Evolutionary conservation across 2,888 invertebrate species (phyloP).

Genomic region (Synanthedon vespiformis): DNA sequence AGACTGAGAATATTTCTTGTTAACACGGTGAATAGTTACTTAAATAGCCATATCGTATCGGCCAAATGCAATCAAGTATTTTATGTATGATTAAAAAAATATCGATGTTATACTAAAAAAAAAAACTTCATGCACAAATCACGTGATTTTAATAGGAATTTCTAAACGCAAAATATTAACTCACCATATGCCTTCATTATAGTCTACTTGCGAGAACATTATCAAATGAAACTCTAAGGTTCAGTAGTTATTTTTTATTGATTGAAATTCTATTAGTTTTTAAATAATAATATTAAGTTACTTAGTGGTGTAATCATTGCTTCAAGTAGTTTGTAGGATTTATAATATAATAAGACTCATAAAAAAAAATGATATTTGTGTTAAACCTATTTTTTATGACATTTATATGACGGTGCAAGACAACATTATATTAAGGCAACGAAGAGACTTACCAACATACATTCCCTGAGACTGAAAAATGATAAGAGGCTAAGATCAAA

Average conservation of each 20-base stretch:
- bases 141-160: slow-evolving; percentile 3
- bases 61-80: not conserved
- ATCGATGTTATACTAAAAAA: not conserved
- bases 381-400: slow-evolving; percentile 60
- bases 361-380: slow-evolving; percentile 37
- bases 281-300: too few relatives aligned
- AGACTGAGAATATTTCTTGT: not conserved
- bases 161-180: not conserved
- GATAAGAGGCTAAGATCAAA: slow-evolving; percentile 54
- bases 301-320: slow-evolving; percentile 26
- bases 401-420: slow-evolving; percentile 40
- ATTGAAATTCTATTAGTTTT: too few relatives aligned
- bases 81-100: not conserved
- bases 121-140: slow-evolving; percentile 3
- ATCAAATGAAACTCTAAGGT: not conserved
- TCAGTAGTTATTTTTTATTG: too few relatives aligned
- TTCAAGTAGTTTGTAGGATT: slow-evolving; percentile 40
- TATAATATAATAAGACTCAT: not conserved
- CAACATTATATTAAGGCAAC: slow-evolving; percentile 61
- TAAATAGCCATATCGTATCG: not conserved
- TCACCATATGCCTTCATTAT: not conserved
- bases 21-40: not conserved
- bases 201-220: not conserved
- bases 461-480: slow-evolving; percentile 67
- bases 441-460: slow-evolving; percentile 68